These are phyloP conservation scores for Nyctibius bracteatus DNA, from an alignment of 2,113 vertebrate genomes.

Conservation along the genomic window DNA sequence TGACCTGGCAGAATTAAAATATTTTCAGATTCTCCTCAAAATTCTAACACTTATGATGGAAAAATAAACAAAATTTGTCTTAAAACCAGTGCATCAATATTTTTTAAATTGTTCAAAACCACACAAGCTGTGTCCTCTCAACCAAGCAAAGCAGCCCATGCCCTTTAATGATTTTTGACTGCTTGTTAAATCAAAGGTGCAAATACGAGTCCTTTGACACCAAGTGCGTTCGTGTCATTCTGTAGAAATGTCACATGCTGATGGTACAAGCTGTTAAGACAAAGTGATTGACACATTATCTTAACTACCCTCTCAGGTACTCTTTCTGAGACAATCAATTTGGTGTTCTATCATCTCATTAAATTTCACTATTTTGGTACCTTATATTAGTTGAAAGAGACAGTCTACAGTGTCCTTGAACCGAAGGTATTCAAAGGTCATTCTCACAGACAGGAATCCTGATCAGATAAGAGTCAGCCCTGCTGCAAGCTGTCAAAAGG, in stretches of 20 bases:
- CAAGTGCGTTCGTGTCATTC: background rate
- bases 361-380: constrained; percentile 56
- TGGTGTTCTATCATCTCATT: constrained; percentile 65
- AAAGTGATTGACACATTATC: constrained; percentile 63
- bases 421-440: constrained; percentile 39
- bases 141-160: background rate
- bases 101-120: background rate
- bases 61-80: background rate
- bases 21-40: background rate
- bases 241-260: constrained; percentile 45
- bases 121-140: background rate
- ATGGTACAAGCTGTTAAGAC: constrained; percentile 37
- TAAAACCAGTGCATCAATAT: background rate
- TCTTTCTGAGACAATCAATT: constrained; percentile 62
- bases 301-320: constrained; percentile 46
- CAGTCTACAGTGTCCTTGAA: constrained; percentile 49
- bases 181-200: constrained; percentile 37
- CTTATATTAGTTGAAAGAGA: constrained; percentile 44
- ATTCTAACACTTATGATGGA: background rate
- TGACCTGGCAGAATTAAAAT: background rate
- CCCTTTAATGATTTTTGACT: constrained; percentile 44
- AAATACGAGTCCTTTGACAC: constrained; percentile 35
- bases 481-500: constrained; percentile 6
- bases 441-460: constrained; percentile 9
- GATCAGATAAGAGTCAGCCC: constrained; percentile 12